These are phyloP conservation scores for Callithrix jacchus DNA, from an alignment of 2,113 vertebrate genomes.

Conservation along the genomic window DNA sequence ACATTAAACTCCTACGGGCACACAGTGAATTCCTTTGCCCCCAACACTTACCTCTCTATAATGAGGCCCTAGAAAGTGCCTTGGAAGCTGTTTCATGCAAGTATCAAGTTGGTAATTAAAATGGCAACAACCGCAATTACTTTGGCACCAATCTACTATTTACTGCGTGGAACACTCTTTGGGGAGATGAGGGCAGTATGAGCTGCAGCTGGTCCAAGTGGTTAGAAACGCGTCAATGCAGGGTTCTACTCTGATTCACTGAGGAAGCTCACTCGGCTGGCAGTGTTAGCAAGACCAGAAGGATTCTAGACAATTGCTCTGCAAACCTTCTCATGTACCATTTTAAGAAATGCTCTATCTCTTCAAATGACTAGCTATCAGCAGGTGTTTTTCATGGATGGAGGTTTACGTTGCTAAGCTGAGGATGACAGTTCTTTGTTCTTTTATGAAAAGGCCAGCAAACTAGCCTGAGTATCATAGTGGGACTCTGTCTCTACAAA, in stretches of 20 bases:
- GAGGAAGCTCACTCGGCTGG: background rate
- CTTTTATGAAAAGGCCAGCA: background rate
- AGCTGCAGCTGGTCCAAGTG: background rate
- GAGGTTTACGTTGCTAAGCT: background rate
- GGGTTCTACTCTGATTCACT: background rate
- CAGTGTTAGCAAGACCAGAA: background rate
- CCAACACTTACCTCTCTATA: background rate
- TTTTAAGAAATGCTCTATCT: background rate
- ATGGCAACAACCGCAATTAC: no score
- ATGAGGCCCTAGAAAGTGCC: background rate
- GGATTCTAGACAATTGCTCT: background rate
- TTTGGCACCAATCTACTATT: background rate
- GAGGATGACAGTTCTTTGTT: slow-evolving; percentile 12
- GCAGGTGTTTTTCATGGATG: background rate
- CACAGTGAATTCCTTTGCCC: background rate
- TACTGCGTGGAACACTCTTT: background rate
- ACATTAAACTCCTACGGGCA: background rate
- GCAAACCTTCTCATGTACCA: background rate
- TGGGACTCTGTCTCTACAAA: no score
- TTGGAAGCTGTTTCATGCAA: background rate
- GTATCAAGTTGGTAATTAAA: no score
- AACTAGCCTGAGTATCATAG: no score
- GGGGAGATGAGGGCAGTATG: accelerated
- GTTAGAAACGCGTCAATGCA: background rate
- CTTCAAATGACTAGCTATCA: background rate